These are phyloP conservation scores for Rhynchonema sp. DNA, from an alignment of 2,888 invertebrate species.

Conservation along the genomic window DNA sequence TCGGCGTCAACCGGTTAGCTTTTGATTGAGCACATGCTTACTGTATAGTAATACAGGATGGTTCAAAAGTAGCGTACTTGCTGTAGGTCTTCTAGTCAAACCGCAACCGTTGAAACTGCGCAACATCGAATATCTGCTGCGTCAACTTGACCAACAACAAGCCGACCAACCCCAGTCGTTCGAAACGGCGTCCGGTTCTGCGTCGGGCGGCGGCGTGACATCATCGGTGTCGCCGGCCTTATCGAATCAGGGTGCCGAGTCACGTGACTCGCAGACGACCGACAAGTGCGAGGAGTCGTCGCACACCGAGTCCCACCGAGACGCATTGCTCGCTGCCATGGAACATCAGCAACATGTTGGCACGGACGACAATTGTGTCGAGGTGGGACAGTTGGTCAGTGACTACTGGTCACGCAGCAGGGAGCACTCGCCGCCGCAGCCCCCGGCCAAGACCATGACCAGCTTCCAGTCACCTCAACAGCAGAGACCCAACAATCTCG, in stretches of 20 bases:
- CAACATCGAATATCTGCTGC: conserved; percentile 18
- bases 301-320: not conserved
- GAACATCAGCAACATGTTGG: too few relatives aligned
- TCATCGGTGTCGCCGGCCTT: not conserved
- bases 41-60: too few relatives aligned
- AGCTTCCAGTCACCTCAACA: too few relatives aligned
- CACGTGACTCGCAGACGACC: not conserved
- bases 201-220: not conserved
- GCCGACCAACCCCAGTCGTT: not conserved
- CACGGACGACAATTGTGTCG: not conserved
- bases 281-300: not conserved
- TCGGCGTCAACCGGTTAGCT: not conserved
- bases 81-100: conserved; percentile 2
- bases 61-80: not conserved
- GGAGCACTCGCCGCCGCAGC: too few relatives aligned
- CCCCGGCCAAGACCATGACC: too few relatives aligned
- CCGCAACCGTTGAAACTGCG: conserved; percentile 15
- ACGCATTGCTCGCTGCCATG: not conserved
- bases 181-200: not conserved
- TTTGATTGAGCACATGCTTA: too few relatives aligned
- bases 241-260: not conserved
- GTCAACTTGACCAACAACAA: conserved; percentile 11
- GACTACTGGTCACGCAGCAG: too few relatives aligned
- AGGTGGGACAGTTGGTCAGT: too few relatives aligned
- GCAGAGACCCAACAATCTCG: too few relatives aligned